Conservation (phyloP, 2,888 invertebrate genomes). For the Choreutis nemorana region DNA sequence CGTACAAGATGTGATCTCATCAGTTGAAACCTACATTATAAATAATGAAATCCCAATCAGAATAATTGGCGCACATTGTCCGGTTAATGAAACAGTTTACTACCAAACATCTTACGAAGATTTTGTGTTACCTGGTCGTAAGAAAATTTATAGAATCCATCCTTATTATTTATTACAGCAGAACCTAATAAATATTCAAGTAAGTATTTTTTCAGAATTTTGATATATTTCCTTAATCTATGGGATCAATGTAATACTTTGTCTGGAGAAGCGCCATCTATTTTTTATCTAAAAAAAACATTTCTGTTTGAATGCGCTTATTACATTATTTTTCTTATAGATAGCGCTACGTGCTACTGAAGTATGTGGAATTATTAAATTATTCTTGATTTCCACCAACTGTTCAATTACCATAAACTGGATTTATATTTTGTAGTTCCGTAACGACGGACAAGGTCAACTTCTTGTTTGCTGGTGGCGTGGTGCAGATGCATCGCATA, state of each 20-base stretch:
- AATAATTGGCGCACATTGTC: conserved; percentile 43
- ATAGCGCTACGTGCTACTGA: too few relatives aligned
- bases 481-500: conserved; percentile 41
- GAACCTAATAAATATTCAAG: conserved; percentile 34
- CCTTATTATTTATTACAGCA: conserved; percentile 43
- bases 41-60: conserved; percentile 40
- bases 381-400: too few relatives aligned
- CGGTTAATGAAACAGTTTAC: conserved; percentile 34
- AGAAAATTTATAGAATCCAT: conserved; percentile 60
- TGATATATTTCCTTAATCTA: too few relatives aligned
- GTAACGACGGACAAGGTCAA: conserved; percentile 58
- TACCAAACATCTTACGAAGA: conserved; percentile 63
- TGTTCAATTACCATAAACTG: conserved; percentile 9
- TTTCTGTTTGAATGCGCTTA: too few relatives aligned
- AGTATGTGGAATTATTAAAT: too few relatives aligned
- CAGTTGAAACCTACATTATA: conserved; percentile 34
- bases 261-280: too few relatives aligned
- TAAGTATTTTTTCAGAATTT: conserved; percentile 12
- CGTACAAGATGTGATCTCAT: conserved; percentile 30
- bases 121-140: conserved; percentile 61
- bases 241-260: too few relatives aligned
- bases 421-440: conserved; percentile 39
- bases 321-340: too few relatives aligned
- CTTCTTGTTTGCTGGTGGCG: conserved; percentile 69
- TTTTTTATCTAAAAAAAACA: too few relatives aligned